Evolutionary conservation across 92 coral and sea anemone genomes (phyloP).

Genomic region (Blastomussa wellsi): DNA sequence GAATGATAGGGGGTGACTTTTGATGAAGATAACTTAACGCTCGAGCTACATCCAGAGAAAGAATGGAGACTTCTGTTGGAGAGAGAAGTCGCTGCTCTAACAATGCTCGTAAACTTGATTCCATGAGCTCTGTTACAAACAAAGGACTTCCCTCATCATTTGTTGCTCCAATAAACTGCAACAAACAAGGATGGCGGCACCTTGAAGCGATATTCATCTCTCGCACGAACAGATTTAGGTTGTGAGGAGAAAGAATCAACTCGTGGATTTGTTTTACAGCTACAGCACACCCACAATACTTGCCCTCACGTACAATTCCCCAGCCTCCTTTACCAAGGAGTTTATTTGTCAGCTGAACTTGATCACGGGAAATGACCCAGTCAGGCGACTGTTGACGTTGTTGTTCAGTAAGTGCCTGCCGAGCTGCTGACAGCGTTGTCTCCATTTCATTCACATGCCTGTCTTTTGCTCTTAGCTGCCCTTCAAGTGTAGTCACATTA

Average conservation of each 20-base stretch:
- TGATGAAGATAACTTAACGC: conserved; percentile 65
- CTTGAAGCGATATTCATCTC: conserved; percentile 74
- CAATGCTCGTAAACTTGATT: conserved; percentile 50
- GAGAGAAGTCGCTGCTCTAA: conserved; percentile 39
- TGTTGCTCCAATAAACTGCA: conserved; percentile 66
- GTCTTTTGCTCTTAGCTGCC: conserved; percentile 10
- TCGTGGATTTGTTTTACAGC: conserved; percentile 82
- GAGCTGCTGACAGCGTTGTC: conserved; percentile 39
- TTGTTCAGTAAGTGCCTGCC: conserved; percentile 19
- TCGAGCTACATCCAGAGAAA: conserved; percentile 52
- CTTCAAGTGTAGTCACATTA: not conserved
- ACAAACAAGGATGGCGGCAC: conserved; percentile 67
- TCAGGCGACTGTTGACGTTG: conserved; percentile 25
- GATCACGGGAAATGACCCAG: conserved; percentile 29
- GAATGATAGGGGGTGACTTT: conserved; percentile 60
- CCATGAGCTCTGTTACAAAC: conserved; percentile 58
- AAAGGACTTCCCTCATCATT: conserved; percentile 40
- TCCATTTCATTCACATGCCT: conserved; percentile 30
- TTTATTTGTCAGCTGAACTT: conserved; percentile 12
- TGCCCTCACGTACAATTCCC: conserved; percentile 29
- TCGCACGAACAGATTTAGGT: conserved; percentile 61
- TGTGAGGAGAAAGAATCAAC: conserved; percentile 65
- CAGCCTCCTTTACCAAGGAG: conserved; percentile 27
- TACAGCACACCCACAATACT: conserved; percentile 17
- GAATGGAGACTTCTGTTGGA: conserved; percentile 29